phyloP scores from a whole-genome alignment of 2,113 vertebrate genomes.

The Hassar affinis region DNA sequence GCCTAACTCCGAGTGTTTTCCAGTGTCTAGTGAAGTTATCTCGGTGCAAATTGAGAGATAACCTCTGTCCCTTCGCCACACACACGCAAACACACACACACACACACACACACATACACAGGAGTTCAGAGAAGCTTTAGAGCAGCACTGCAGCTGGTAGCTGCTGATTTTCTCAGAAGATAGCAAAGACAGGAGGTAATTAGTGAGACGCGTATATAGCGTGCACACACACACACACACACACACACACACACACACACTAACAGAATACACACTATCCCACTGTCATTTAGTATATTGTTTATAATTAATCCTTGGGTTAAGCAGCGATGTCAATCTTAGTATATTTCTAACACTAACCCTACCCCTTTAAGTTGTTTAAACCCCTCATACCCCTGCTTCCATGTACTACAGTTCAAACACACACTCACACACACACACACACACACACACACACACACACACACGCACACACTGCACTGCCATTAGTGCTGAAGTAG shows the following conservation, averaged over 20 bases:
- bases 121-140: neutral
- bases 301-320: neutral
- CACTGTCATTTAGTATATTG: neutral
- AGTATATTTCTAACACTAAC: too few relatives aligned
- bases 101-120: neutral
- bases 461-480: conserved; percentile 38
- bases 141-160: neutral
- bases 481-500: conserved; percentile 21
- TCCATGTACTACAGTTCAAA: neutral
- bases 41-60: conserved; percentile 30
- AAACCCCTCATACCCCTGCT: neutral
- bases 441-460: conserved; percentile 42
- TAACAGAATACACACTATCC: conserved; percentile 9
- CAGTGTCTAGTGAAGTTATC: conserved; percentile 5
- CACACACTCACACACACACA: conserved; percentile 32
- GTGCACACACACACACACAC: conserved; percentile 2
- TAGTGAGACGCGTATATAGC: neutral
- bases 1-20: neutral
- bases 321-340: neutral
- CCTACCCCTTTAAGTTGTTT: too few relatives aligned
- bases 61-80: conserved; percentile 14
- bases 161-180: conserved; percentile 50
- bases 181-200: conserved; percentile 36
- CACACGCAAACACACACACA: conserved; percentile 7
- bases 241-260: conserved; percentile 8